Evolutionary conservation across 2,113 vertebrate genomes (phyloP), one percentile per base, ranked within the genome.

Genomic region (Gopherus evgoodei): DNA sequence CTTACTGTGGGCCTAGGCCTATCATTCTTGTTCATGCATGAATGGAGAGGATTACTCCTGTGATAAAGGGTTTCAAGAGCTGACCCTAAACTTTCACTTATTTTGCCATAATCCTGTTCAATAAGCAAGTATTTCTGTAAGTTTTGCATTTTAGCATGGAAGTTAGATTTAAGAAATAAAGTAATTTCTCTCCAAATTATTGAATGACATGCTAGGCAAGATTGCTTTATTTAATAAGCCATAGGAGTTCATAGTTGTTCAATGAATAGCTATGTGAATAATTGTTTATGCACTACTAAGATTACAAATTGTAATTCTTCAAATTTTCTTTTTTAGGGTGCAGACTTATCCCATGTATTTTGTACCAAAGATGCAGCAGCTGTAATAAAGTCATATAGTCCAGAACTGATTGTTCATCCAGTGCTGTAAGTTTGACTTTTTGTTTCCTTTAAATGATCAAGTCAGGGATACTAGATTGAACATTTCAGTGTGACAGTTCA

Each of bases 381-480:
- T 76, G 99, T 99, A 81, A 99, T 99, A 97, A 99, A 99, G 96
- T 99, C 99, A 1, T 99, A 99, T 96, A 99, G 99, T 96, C 99
- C 99, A 14, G 99, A 99, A 97, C 99, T 99, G 96, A 99, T 99
- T 38, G 99, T 99, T 86, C 99, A 99, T 96, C 99, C 99, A 5
- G 98, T 99, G 72, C 98, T 99, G 99, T 99, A 98, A 99, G 99
- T 99, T 42, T 42, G 86, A 86, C 42, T 44, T 89, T 53, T 96
- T 90, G 3, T 95, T 96, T 91, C 65, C 3, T 96, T 93, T 91
- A 69, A 95, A 89, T 83, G 13, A 87, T 17, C 50, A 78, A 83
- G 13, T 87, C 65, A 85, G 81, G 47, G 42, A 87, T 91, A 11
- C 35, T 56, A 72, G 25, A 84, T 95, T 78, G 83, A 88, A 50